These are phyloP conservation scores for Danio choprae DNA, from an alignment of 2,797 vertebrate genomes.

Conservation along the genomic window DNA sequence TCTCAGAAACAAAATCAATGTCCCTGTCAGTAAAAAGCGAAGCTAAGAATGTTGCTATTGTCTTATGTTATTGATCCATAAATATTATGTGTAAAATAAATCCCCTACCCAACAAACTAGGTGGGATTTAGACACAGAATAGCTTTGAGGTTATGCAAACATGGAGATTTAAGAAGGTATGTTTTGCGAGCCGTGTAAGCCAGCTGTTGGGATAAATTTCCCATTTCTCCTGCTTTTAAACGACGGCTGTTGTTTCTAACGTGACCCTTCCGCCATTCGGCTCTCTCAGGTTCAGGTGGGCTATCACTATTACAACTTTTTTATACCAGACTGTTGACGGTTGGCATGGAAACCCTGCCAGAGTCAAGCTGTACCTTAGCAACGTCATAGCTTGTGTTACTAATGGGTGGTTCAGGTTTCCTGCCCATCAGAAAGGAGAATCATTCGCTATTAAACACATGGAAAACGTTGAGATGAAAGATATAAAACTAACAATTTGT, in stretches of 20 bases:
- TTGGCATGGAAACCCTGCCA: conserved; percentile 71
- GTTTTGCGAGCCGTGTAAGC: background rate
- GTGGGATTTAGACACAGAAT: conserved; percentile 1
- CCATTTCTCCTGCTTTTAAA: conserved; percentile 11
- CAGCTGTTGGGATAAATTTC: conserved; percentile 52
- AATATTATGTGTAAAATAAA: background rate
- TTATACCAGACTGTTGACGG: conserved; percentile 66
- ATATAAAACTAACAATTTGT: conserved; percentile 15
- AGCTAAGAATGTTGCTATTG: background rate
- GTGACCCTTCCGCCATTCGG: conserved; percentile 27
- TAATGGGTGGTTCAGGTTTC: conserved; percentile 73
- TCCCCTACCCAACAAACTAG: background rate
- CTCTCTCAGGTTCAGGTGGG: conserved; percentile 52
- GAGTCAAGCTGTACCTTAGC: conserved; percentile 65
- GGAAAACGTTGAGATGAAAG: conserved; percentile 26
- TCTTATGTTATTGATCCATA: background rate
- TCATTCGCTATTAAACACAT: conserved; percentile 29
- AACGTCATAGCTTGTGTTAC: conserved; percentile 76
- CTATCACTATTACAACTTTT: conserved; percentile 55
- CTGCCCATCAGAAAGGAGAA: conserved; percentile 24
- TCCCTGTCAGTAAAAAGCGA: background rate
- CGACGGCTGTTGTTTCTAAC: conserved; percentile 38
- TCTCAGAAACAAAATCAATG: background rate
- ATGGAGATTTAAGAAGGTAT: background rate
- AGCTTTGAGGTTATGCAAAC: background rate